Percentiles rank a stretch among this genome's conserved stretches.
Conservation (phyloP, 2,113 vertebrate species). For the human (Homo sapiens) region DNA sequence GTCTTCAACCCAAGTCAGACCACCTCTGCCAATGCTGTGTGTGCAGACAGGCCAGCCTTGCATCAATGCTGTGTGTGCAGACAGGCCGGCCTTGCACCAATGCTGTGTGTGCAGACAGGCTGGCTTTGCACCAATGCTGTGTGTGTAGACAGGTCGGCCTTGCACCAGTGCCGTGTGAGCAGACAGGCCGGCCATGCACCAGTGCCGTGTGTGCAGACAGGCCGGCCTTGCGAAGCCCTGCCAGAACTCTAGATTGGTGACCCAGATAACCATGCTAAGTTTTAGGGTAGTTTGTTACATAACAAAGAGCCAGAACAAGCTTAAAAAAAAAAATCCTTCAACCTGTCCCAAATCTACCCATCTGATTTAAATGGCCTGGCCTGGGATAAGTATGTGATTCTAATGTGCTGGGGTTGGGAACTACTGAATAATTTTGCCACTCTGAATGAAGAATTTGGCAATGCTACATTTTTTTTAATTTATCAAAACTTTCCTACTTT, state of each 20-base stretch:
- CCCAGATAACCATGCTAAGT: background rate
- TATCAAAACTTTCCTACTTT: background rate
- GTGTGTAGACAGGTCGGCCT: background rate
- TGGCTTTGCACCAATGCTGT: background rate
- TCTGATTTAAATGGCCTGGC: background rate
- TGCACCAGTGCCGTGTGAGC: background rate
- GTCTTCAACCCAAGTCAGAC: background rate
- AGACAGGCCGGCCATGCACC: background rate
- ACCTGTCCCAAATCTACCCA: background rate
- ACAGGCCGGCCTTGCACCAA: rapidly evolving
- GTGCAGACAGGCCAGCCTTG: background rate
- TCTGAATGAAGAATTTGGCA: background rate
- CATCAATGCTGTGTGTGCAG: background rate
- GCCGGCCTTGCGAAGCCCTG: background rate
- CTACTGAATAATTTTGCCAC: background rate
- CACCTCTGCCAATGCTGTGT: background rate
- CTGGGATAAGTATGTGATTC: background rate
- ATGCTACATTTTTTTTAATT: background rate
- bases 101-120: background rate
- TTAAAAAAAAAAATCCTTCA: background rate
- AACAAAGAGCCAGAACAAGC: background rate
- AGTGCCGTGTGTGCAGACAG: background rate
- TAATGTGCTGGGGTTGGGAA: background rate
- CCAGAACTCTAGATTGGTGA: background rate
- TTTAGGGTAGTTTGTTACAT: background rate